Conservation (phyloP, 2,113 vertebrate genomes). For the Abramis brama region DNA sequence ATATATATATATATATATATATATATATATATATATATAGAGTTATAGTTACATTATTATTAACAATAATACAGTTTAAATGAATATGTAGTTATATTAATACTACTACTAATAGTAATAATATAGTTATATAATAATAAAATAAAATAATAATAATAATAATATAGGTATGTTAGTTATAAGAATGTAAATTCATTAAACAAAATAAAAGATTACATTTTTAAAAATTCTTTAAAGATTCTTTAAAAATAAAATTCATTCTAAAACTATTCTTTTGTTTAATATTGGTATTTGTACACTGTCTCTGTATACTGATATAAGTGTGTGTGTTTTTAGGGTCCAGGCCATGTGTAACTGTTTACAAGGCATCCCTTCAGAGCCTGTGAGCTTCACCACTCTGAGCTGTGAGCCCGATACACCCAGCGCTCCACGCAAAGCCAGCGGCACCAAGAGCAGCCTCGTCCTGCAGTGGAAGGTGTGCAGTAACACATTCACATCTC, state of each 20-base stretch:
- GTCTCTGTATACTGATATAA: background rate
- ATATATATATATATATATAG: no score
- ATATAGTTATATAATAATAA: no score
- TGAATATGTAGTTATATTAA: no score
- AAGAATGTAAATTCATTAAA: background rate
- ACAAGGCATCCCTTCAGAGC: slow-evolving; percentile 87
- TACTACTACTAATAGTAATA: no score
- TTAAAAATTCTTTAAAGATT: background rate
- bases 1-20: no score
- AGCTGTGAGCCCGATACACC: slow-evolving; percentile 92
- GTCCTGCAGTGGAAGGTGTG: slow-evolving; percentile 92
- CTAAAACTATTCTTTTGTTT: background rate
- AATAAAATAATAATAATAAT: no score
- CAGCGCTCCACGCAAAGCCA: slow-evolving; percentile 87
- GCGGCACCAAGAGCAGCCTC: slow-evolving; percentile 92
- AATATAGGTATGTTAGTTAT: no score
- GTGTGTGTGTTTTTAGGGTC: slow-evolving; percentile 75
- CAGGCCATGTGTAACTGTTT: slow-evolving; percentile 86
- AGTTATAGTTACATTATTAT: no score
- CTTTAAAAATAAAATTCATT: background rate
- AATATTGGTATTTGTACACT: background rate
- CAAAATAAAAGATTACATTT: background rate
- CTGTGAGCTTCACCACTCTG: slow-evolving; percentile 88
- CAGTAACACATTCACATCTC: slow-evolving; percentile 15
- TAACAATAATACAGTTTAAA: no score